Conservation (phyloP, 2,888 invertebrate genomes). For the Xestia sexstrigata region DNA sequence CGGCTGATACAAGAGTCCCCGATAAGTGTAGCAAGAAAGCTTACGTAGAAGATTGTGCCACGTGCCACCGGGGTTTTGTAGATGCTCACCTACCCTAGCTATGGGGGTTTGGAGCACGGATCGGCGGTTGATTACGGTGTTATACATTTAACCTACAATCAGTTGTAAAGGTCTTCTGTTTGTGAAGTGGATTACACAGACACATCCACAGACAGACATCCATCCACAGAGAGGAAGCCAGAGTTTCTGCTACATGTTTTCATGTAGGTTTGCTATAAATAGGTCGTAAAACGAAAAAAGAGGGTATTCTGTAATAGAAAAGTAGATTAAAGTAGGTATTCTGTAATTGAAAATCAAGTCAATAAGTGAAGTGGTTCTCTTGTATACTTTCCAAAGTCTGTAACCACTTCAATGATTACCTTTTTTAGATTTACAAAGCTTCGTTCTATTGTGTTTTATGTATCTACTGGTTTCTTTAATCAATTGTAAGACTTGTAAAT, state of each 20-base stretch:
- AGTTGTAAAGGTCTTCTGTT: too few species aligned
- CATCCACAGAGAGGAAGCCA: neutral
- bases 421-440: conserved; percentile 6
- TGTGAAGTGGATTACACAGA: neutral
- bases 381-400: conserved; percentile 2
- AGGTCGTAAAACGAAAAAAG: neutral
- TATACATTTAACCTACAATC: neutral
- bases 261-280: neutral
- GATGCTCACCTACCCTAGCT: neutral
- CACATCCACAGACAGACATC: neutral
- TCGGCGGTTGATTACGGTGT: neutral
- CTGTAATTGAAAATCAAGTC: conserved; percentile 9
- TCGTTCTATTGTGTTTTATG: neutral
- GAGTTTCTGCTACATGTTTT: neutral
- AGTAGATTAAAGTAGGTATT: too few species aligned
- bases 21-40: conserved; percentile 63
- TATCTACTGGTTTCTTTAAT: neutral
- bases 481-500: neutral
- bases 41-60: conserved; percentile 54
- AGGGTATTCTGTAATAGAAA: neutral
- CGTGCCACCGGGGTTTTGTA: conserved; percentile 31
- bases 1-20: conserved; percentile 68
- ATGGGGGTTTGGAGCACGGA: neutral
- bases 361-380: conserved; percentile 20
- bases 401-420: conserved; percentile 28